Percentiles rank a stretch among this genome's conserved stretches.
phyloP scores from a whole-genome alignment of 2,888 invertebrate species.

The Archips crataeganus region DNA sequence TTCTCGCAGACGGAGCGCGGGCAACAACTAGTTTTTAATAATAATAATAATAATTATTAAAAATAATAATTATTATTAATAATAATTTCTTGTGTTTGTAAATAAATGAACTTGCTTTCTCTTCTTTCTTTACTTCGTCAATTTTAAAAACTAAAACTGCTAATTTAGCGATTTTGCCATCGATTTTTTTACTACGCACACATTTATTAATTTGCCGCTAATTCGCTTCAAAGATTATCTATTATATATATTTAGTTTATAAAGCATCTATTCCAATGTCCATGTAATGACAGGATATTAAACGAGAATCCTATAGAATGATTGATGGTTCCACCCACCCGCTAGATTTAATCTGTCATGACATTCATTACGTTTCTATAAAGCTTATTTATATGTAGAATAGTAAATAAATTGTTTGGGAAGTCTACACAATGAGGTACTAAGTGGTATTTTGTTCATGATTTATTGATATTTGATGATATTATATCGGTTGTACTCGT shows the following conservation, averaged over 20 bases:
- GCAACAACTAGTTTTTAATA: too few relatives aligned
- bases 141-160: too few relatives aligned
- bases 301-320: conserved; percentile 35
- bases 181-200: background rate
- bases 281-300: conserved; percentile 36
- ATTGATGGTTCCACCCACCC: conserved; percentile 27
- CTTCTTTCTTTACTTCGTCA: too few relatives aligned
- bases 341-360: conserved; percentile 41
- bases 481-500: background rate
- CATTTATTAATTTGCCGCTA: conserved; percentile 3
- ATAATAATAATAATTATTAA: too few relatives aligned
- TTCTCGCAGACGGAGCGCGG: too few relatives aligned
- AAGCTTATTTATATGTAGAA: conserved; percentile 25
- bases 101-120: too few relatives aligned
- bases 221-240: conserved; percentile 12
- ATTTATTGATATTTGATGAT: conserved; percentile 18
- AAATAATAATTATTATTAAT: too few relatives aligned
- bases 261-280: conserved; percentile 21
- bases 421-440: conserved; percentile 7
- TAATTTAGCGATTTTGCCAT: too few relatives aligned
- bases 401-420: conserved; percentile 21
- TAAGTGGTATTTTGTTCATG: conserved; percentile 12
- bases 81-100: too few relatives aligned
- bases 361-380: conserved; percentile 33
- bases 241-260: conserved; percentile 20